Evolutionary conservation across 1,140 invertebrate genomes (phyloP), one percentile per base, ranked within the genome.

Genomic region (Procambarus clarkii): DNA sequence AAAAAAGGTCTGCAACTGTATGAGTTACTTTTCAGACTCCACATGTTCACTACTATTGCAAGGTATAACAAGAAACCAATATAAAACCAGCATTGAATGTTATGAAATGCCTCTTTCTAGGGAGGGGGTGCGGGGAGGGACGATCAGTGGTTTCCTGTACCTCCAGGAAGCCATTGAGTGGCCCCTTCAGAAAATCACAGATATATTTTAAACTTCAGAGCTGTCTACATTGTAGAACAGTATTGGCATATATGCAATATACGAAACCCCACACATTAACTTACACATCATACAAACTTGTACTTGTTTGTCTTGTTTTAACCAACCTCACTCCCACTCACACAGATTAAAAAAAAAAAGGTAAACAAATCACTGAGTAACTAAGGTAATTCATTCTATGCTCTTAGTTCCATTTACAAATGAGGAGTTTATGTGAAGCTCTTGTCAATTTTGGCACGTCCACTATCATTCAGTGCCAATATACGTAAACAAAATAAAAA

Each of bases 31-130:
- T 74, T 21, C n/a, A 74, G 24, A 74, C 69, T 34, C 69, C 69
- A 74, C 69, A n/a, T 34, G 7, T 34, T 34, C n/a, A 74, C n/a
- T 24, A 74, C 5, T 74, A 74, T 21, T 74, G 69, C 34, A 74
- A 74, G n/a, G 24, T 74, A 74, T 34, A 74, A 74, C 69, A n/a
- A 74, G 69, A 74, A 74, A 74, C 69, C 24, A 34, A 34, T 34
- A 34, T 34, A 34, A 34, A 34, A 34, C 34, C 34, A 34, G 34
- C 34, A 34, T 34, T 34, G 34, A 34, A 34, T 34, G 34, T 34
- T 34, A 34, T 34, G 34, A 34, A 34, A 34, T 34, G 34, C 34
- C 34, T 34, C 34, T 34, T 34, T 34, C 34, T 34, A 34, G 34
- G 34, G 34, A 34, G 34, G 34, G 34, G 34, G 34, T 34, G 34